A percentile compares a stretch with the other conserved stretches of the same genome.
Conservation (phyloP, 2,113 vertebrate species). For the Gnathonemus longibarbis region DNA sequence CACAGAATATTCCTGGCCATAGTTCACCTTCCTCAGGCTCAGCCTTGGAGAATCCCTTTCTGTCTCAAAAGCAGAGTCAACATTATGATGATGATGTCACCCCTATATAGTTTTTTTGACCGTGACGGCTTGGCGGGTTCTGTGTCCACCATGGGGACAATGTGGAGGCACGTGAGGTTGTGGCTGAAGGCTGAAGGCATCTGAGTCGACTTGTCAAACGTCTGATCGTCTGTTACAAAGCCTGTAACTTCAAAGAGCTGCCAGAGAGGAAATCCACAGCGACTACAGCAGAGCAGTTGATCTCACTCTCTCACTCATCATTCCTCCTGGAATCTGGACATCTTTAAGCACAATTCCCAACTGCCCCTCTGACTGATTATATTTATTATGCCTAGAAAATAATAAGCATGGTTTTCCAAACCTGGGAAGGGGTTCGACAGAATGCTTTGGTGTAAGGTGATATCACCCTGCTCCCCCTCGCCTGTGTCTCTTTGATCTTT, state of each 20-base stretch:
- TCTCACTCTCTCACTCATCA: background rate
- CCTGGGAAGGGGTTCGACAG: background rate
- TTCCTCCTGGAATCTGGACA: background rate
- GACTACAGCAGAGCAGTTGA: background rate
- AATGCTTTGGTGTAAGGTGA: background rate
- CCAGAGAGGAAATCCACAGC: background rate
- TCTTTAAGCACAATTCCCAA: background rate
- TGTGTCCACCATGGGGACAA: background rate
- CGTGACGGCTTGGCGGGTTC: background rate
- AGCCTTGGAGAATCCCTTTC: background rate
- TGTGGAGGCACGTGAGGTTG: background rate
- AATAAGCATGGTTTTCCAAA: background rate
- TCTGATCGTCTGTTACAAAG: background rate
- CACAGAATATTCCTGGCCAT: background rate
- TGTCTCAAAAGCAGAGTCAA: background rate
- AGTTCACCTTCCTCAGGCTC: background rate
- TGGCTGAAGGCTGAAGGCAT: background rate
- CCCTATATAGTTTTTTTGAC: background rate
- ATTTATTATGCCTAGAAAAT: background rate
- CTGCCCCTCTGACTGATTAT: background rate
- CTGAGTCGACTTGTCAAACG: background rate
- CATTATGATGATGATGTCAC: background rate
- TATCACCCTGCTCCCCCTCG: background rate
- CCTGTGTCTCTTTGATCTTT: background rate
- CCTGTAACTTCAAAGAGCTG: background rate